Conservation (phyloP, 2,888 invertebrate genomes). For the Anagyrus pseudococci region DNA sequence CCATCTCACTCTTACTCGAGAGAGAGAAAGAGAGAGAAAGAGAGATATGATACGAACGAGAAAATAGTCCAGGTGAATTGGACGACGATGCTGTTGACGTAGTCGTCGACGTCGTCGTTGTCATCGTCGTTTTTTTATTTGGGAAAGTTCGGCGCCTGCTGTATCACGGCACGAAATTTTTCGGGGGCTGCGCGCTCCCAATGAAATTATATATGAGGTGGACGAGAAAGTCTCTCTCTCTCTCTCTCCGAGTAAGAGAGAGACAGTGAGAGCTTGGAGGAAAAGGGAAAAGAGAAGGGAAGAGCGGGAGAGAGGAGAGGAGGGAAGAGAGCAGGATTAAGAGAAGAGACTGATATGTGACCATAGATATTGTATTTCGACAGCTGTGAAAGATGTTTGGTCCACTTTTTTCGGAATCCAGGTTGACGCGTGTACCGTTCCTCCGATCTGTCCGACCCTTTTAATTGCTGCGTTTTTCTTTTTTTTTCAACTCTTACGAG, state of each 20-base stretch:
- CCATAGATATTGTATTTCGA: slow-evolving; percentile 2
- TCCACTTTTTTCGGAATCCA: slow-evolving; percentile 29
- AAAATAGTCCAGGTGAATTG: no score
- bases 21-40: no score
- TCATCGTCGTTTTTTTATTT: no score
- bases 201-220: no score
- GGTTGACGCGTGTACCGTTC: slow-evolving; percentile 28
- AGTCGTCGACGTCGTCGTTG: no score
- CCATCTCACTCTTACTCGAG: no score
- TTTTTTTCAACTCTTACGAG: slow-evolving; percentile 1
- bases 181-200: no score
- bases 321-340: not conserved
- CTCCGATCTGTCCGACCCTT: not conserved
- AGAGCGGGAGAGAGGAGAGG: not conserved
- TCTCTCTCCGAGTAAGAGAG: not conserved
- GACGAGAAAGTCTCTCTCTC: not conserved
- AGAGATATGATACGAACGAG: no score
- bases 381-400: slow-evolving; percentile 7
- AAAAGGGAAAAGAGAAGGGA: not conserved
- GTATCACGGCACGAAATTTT: no score
- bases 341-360: not conserved
- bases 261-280: not conserved
- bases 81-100: no score
- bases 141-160: slow-evolving; percentile 8
- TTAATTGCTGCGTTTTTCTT: not conserved